Percentiles rank a stretch among this genome's conserved stretches.
Conservation (phyloP, 2,113 vertebrate genomes). For the Tamias sibiricus region DNA sequence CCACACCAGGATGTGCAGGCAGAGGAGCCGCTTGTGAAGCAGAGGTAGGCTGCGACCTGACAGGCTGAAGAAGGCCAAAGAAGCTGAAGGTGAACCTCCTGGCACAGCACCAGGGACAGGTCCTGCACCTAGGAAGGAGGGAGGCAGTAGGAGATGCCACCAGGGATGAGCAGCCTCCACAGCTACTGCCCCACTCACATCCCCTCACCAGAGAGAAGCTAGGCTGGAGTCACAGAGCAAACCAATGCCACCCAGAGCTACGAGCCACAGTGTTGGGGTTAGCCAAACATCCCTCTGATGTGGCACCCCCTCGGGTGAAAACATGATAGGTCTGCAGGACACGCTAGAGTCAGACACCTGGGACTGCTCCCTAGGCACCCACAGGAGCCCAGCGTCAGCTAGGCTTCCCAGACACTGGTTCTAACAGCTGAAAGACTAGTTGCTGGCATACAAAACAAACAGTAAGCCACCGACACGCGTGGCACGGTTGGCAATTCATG, state of each 20-base stretch:
- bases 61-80: no score
- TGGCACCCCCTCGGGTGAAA: not conserved
- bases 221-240: not conserved
- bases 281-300: no score
- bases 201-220: not conserved
- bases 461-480: constrained; percentile 74
- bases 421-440: constrained; percentile 74
- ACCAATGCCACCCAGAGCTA: not conserved
- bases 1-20: not conserved
- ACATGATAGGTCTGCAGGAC: not conserved
- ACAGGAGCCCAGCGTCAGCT: constrained; percentile 79
- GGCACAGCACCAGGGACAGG: fast-evolving
- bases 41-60: not conserved
- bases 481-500: constrained; percentile 60
- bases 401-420: constrained; percentile 76
- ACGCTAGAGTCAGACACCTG: constrained; percentile 72
- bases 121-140: not conserved
- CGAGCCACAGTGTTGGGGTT: fast-evolving
- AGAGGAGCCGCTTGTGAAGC: not conserved
- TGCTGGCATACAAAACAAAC: constrained; percentile 68
- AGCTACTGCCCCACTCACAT: fast-evolving
- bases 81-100: no score
- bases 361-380: constrained; percentile 80
- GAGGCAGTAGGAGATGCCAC: fast-evolving
- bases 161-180: not conserved